Percentiles rank a stretch among this genome's conserved stretches.
Evolutionary conservation across 2,113 vertebrate species (phyloP).

Genomic region (Sturnus vulgaris): DNA sequence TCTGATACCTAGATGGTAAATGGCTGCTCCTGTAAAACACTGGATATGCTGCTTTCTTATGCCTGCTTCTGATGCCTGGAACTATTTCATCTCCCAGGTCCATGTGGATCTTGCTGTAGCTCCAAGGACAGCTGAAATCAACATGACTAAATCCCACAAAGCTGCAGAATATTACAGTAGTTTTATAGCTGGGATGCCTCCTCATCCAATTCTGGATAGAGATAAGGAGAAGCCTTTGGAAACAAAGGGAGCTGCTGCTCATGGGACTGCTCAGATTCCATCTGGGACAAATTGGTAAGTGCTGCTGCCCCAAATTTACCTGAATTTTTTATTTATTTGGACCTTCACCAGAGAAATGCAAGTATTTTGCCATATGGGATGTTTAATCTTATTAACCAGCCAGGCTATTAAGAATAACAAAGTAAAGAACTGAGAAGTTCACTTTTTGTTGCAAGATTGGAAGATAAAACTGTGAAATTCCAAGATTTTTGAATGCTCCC

Average conservation of each 20-base stretch:
- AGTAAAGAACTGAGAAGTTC: background rate
- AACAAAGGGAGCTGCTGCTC: background rate
- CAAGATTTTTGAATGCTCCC: background rate
- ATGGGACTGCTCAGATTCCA: background rate
- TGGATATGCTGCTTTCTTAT: background rate
- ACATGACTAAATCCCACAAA: background rate
- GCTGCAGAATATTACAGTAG: background rate
- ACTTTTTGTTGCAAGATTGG: constrained; percentile 2
- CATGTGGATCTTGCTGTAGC: background rate
- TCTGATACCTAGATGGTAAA: background rate
- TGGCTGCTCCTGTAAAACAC: background rate
- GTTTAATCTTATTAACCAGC: constrained; percentile 5
- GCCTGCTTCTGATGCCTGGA: background rate
- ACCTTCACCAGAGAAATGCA: background rate
- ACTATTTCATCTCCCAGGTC: background rate
- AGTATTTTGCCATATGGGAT: constrained; percentile 14
- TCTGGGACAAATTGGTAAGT: background rate
- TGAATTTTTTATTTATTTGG: constrained; percentile 21
- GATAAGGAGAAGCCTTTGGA: background rate
- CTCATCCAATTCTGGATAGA: background rate
- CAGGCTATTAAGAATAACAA: background rate
- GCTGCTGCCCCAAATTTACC: background rate
- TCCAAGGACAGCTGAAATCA: background rate
- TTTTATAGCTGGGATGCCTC: background rate
- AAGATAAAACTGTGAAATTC: constrained; percentile 1